Base-by-base conservation (phyloP, 2,113 vertebrate species). In the Heterotis niloticus region DNA sequence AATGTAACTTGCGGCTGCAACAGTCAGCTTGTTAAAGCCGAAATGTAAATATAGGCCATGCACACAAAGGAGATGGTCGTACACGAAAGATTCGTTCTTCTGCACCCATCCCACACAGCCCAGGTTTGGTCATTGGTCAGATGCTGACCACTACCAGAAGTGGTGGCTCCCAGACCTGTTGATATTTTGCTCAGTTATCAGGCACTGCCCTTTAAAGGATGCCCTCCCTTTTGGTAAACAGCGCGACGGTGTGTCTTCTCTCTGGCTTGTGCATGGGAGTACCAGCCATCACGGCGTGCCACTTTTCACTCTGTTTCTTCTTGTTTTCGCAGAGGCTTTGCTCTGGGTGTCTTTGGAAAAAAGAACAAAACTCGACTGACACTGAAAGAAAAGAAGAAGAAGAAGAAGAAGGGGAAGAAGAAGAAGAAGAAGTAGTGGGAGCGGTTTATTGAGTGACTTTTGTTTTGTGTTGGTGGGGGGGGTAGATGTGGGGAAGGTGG, bases 361-460 rank as follows among this genome's bases (percentile, higher is more conserved):
- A 71, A 78, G 79, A 75, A 26, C 60, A 71, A 77, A 90, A 92
- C 89, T 88, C 88, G 91, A 89, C 88, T 88, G 91, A 87, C 86
- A 76, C 80, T 88, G 91, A 90, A 90, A 90, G 91, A 65, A 34
- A 90, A 91, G 83, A 89, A 91, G 90, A 93, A 94, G 94, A 71
- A 76, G 75, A 73, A 70, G 64, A 34, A 79, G 80, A 66, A 71
- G 75, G 65, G 78, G 81, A 69, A 64, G 67, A 44, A 29, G 68
- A 64, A 65, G 60, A 26, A 64, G 74, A 28, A 76, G 79, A 67
- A 62, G 14, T 59, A 62, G 14, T 75, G 18, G 73, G 73, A 62
- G 56, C 24, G 28, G 73, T 34, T 66, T 23, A 4, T 20, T 2
- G 20, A 23, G 64, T 66, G 23, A 23, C 60, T 62, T 66, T 64